Base-by-base conservation (phyloP, 1,140 invertebrate species). In the Danaus plexippus region DNA sequence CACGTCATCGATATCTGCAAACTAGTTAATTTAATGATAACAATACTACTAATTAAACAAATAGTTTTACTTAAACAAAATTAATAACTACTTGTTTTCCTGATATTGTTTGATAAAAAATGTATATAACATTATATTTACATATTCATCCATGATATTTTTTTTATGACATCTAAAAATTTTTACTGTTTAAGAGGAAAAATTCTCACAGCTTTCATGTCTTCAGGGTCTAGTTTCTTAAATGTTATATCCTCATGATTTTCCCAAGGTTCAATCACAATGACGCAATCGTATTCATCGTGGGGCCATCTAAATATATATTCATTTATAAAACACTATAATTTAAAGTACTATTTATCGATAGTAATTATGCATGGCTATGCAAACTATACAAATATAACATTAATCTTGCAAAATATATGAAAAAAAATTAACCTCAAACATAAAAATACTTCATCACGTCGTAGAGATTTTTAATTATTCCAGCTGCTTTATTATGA, bases 211-310 rank as follows among this genome's bases (percentile, higher is more conserved):
- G 64, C 48, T 59, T 69, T 60, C 60, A 75, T 65, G n/a, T 61
- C 69, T 5, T 42, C 52, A 44, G 47, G 55, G 8, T 67, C 49
- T 9, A 79, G 49, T 2, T 57, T 11, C 32, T 62, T 60, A 1
- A 83, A 41, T 5, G 22, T 22, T 2, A 85, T 73, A 44, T 67
- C 71, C 44, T 85, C 79, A 22, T 80, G 77, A 0, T 66, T 53
- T 50, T 80, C 69, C 73, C 71, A 85, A 0, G 77, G 72, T 43
- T 75, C 64, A 1, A 85, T 66, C 0, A 80, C 60, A 18, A 85
- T 66, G 0, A 53, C 52, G 42, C 81, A 85, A 0, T 48, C 42
- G 47, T 80, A 80, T 32, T 69, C 63, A 47, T 85, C 79, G 2
- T 58, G 67, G 3, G 81, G 81, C 81, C 81, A 85, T 53, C 81